Percentiles rank a stretch among this genome's conserved stretches.
Conservation (phyloP, 2,113 vertebrate species). For the Desmodus rotundus region DNA sequence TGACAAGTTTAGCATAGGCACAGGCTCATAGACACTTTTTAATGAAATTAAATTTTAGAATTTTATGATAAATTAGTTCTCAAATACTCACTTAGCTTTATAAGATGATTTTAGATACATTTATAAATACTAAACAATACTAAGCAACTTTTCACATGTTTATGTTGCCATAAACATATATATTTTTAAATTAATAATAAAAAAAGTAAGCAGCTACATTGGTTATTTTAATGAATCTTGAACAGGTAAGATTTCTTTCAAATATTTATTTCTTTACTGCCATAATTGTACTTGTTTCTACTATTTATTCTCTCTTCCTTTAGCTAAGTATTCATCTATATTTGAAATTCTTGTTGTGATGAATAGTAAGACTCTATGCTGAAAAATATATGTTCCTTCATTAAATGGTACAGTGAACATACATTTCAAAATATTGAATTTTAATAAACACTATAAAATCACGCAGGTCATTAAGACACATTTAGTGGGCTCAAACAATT, state of each 20-base stretch:
- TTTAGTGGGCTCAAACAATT: not conserved
- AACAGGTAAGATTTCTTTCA: not conserved
- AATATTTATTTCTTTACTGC: conserved; percentile 23
- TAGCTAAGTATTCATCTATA: not conserved
- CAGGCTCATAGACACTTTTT: not conserved
- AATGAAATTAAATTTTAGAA: conserved; percentile 17
- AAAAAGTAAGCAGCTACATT: not conserved
- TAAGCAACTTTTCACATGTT: not conserved
- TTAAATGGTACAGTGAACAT: not conserved
- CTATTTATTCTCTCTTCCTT: not conserved
- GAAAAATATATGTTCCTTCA: not conserved
- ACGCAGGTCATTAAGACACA: not conserved
- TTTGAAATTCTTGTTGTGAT: not conserved
- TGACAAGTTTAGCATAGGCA: not conserved
- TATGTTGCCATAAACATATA: not conserved
- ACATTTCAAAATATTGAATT: not conserved
- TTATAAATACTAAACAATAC: not conserved
- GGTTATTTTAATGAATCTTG: not conserved
- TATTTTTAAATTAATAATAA: not conserved
- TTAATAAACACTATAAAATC: not conserved
- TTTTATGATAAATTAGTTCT: not conserved
- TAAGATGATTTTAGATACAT: not conserved
- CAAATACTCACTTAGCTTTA: not conserved
- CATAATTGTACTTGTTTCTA: not conserved
- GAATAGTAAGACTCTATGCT: conserved; percentile 30